Evolutionary conservation across 1,140 invertebrate genomes (phyloP).

Genomic region (Leptonema lineaticorne): DNA sequence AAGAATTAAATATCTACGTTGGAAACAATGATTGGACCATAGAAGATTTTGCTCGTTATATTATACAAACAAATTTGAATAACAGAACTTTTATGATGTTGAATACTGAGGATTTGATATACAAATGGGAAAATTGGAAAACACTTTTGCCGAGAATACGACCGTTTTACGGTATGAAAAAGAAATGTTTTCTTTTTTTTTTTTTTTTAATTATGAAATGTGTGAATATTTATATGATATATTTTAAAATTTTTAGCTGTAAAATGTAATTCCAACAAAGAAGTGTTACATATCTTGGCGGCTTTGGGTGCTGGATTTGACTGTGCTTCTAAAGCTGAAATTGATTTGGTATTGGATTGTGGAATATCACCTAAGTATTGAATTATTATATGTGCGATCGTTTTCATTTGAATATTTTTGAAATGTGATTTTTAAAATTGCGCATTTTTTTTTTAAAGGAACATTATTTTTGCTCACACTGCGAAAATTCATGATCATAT

Average conservation of each 20-base stretch:
- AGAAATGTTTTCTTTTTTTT: conserved; percentile 20
- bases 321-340: conserved; percentile 93
- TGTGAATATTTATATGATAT: neutral
- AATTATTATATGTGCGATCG: neutral
- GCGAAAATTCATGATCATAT: conserved; percentile 94
- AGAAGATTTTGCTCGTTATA: conserved; percentile 47
- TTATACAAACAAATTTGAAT: conserved; percentile 60
- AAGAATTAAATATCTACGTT: conserved; percentile 41
- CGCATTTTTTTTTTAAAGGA: conserved; percentile 53
- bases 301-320: conserved; percentile 89
- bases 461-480: conserved; percentile 97
- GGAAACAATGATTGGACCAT: conserved; percentile 59
- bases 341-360: conserved; percentile 76
- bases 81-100: conserved; percentile 89
- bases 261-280: conserved; percentile 90
- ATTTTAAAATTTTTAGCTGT: conserved; percentile 70
- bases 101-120: conserved; percentile 84
- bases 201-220: neutral
- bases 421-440: neutral
- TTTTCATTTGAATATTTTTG: neutral
- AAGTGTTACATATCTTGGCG: conserved; percentile 80
- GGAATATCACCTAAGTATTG: conserved; percentile 68
- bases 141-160: conserved; percentile 81
- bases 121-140: conserved; percentile 83
- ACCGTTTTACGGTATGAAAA: conserved; percentile 84